Evolutionary conservation across 1,140 invertebrate genomes (phyloP).

Genomic region (Hyles vespertilio): DNA sequence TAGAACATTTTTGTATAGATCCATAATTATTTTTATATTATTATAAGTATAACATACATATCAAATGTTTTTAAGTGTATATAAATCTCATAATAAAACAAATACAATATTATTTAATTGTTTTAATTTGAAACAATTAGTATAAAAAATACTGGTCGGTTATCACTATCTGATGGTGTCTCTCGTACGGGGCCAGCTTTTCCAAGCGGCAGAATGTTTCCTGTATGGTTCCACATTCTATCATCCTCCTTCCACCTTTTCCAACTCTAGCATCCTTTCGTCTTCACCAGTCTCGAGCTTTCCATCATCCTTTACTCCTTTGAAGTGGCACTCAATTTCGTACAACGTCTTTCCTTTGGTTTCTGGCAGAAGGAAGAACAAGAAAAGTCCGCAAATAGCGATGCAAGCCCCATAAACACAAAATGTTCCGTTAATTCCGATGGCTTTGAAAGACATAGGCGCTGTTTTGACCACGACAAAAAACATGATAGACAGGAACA

Average conservation of each 20-base stretch:
- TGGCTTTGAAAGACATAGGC: slow-evolving; percentile 65
- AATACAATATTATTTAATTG: slow-evolving; percentile 4
- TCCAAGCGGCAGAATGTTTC: slow-evolving; percentile 46
- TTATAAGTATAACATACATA: slow-evolving; percentile 7
- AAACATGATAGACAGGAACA: slow-evolving; percentile 78
- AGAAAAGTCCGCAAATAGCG: slow-evolving; percentile 76
- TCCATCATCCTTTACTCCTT: slow-evolving; percentile 32
- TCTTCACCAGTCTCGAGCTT: slow-evolving; percentile 37
- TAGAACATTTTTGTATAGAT: too few species aligned
- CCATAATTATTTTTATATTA: too few species aligned
- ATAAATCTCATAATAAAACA: slow-evolving; percentile 14
- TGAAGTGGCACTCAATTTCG: slow-evolving; percentile 77
- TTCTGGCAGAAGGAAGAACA: slow-evolving; percentile 80
- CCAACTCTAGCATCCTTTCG: slow-evolving; percentile 56
- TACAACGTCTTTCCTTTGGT: slow-evolving; percentile 82
- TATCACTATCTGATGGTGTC: slow-evolving; percentile 1
- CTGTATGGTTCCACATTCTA: slow-evolving; percentile 20
- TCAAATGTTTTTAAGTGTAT: neutral
- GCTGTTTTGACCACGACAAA: slow-evolving; percentile 81
- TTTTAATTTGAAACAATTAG: slow-evolving; percentile 12
- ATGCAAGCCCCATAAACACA: slow-evolving; percentile 77
- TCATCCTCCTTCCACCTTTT: slow-evolving; percentile 59
- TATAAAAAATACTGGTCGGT: slow-evolving; percentile 12
- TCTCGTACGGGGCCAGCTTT: slow-evolving; percentile 37
- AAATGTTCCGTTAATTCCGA: slow-evolving; percentile 78